These are phyloP conservation scores for Antennarius striatus DNA, from an alignment of 2,113 vertebrate genomes.

Conservation along the genomic window DNA sequence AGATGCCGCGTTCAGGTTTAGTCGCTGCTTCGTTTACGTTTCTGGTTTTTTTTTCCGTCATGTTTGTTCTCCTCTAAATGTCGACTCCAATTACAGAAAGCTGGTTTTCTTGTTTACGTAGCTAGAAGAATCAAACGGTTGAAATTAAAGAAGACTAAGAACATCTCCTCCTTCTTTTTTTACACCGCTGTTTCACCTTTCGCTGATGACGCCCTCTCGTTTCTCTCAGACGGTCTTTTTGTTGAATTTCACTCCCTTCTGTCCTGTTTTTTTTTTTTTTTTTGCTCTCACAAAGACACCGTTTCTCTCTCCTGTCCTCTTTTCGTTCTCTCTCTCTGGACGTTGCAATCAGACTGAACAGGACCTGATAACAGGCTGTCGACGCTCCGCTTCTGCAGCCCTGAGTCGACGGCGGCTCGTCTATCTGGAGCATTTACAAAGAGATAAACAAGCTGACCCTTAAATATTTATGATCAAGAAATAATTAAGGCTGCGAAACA, in stretches of 20 bases:
- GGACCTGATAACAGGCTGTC: constrained; percentile 56
- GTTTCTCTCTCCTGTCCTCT: constrained; percentile 9
- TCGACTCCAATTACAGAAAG: neutral
- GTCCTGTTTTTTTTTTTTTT: constrained; percentile 7
- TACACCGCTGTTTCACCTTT: constrained; percentile 17
- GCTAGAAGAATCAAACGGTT: too few relatives aligned
- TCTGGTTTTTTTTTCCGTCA: too few relatives aligned
- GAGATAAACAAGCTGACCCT: neutral
- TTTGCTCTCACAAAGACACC: constrained; percentile 22
- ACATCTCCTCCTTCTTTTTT: neutral
- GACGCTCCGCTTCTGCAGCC: constrained; percentile 38
- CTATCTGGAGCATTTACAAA: constrained; percentile 27
- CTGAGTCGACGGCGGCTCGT: constrained; percentile 35
- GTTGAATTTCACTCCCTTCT: constrained; percentile 21
- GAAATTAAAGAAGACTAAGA: too few relatives aligned
- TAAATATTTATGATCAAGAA: neutral
- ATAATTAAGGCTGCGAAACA: too few relatives aligned
- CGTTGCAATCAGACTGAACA: constrained; percentile 59
- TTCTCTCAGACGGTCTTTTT: constrained; percentile 23
- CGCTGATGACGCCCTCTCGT: constrained; percentile 9
- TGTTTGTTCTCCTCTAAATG: too few relatives aligned
- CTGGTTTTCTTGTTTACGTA: too few relatives aligned
- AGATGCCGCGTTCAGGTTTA: too few relatives aligned
- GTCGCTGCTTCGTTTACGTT: too few relatives aligned
- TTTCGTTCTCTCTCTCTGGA: constrained; percentile 18